Evolutionary conservation across 2,888 invertebrate species (phyloP), one percentile per base, ranked within the genome.

Genomic region (Masnerella sp.): DNA sequence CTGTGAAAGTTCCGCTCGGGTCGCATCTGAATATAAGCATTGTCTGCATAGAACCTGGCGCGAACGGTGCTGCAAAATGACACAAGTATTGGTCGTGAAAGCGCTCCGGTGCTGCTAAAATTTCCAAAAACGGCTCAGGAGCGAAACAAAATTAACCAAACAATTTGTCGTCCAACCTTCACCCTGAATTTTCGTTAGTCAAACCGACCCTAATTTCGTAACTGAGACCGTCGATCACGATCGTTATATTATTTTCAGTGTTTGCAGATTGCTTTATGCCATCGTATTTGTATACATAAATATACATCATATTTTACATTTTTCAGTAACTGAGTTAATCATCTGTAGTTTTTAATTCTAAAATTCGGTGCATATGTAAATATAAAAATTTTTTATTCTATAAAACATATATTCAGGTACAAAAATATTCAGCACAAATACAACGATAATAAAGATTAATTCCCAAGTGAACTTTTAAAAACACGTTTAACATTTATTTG

Each of bases 221-320:
- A 77, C 64, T 61, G 38, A 61, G 62, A 65, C 62, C 77, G 72
- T 79, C 49, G 67, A 74, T 49, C 54, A 68, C 68, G 61, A 64
- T 58, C 56, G 43, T 65, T 65, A 49, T 79, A 79, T 81, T 82
- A 86, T 86, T 86, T 84, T 86, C 84, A 85, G 84, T 85, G 82
- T 85, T 83, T 85, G 85, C 86, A 85, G 85, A 85, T 83, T 83
- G 86, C 85, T 86, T 87, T 80, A 83, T 82, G 82, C 83, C 84
- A 77, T 78, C 80, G 74, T 76, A 69, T 78, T 67, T 9, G 28
- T 38, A 25, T 45, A 14, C 9, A 2, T 12, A 32, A 20, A 43
- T 17, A 9, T 18, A 22, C 5, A 18, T 7, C 8, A 17, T 15
- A 11, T 5, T 1, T 38, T 30, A 42, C 58, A 58, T 67, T 67